Conservation (phyloP, 2,797 vertebrate genomes). For the Dendrocincla fuliginosa region DNA sequence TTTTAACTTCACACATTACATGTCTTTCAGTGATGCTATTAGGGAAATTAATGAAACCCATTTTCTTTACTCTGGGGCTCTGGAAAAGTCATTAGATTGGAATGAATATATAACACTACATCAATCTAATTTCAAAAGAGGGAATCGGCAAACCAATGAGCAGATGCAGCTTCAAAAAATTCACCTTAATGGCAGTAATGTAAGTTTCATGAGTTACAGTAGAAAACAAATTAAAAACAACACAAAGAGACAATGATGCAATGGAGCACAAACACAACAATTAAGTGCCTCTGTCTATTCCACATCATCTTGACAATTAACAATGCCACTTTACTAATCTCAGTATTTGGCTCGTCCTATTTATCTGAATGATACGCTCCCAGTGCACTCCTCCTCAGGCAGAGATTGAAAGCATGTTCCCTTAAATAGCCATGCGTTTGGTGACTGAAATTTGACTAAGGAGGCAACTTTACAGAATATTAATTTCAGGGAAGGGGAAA, state of each 20-base stretch:
- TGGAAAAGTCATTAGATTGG: conserved; percentile 73
- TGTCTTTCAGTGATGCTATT: conserved; percentile 73
- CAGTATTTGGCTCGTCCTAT: conserved; percentile 15
- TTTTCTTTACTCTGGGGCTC: conserved; percentile 71
- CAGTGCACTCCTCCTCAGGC: background rate
- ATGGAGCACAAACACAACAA: conserved; percentile 51
- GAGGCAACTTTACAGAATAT: background rate
- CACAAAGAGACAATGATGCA: conserved; percentile 64
- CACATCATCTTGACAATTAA: conserved; percentile 61
- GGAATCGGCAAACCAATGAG: conserved; percentile 66
- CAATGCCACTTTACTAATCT: conserved; percentile 38
- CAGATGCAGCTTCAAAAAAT: conserved; percentile 62
- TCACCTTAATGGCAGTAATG: conserved; percentile 67
- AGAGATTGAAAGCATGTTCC: background rate
- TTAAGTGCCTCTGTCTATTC: conserved; percentile 50
- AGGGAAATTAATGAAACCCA: conserved; percentile 74
- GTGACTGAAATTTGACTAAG: conserved; percentile 18
- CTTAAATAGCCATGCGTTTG: background rate
- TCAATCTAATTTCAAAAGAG: conserved; percentile 75
- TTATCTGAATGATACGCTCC: conserved; percentile 18
- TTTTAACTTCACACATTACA: conserved; percentile 54
- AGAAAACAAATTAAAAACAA: conserved; percentile 73
- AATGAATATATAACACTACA: conserved; percentile 70
- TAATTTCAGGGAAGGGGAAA: background rate
- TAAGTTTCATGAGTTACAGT: conserved; percentile 67